Evolutionary conservation across 1,140 invertebrate genomes (phyloP), one percentile per base, ranked within the genome.

Genomic region (Dreissena rostriformis): DNA sequence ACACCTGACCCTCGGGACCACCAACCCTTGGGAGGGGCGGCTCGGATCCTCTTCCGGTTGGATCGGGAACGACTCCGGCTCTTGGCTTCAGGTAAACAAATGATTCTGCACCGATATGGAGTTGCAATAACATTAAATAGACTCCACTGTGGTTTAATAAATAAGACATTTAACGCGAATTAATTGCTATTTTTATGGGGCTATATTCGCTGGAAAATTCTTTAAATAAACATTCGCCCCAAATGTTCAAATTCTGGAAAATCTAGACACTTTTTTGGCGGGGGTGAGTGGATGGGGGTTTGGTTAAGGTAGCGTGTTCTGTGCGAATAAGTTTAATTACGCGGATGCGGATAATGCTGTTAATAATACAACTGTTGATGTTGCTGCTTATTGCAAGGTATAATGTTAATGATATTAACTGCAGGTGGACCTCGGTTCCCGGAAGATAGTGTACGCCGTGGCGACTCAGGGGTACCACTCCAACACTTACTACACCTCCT

Each of bases 401-500:
- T 28, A 71, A n/a, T n/a, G 22, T 7, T 0, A 24, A 39, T 39
- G 8, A 39, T 39, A 8, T 14, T 10, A 15, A 14, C 19, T 26
- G 67, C 67, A 88, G 87, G 71, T 88, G 19, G 87, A 86, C 66
- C 76, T 88, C 10, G 87, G 84, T n/a, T 65, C 77, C 6, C 55
- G 52, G 8, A 52, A 71, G 19, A 22, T 55, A 0, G 82, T 86
- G 29, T 84, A 75, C 61, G 75, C 78, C 8, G 72, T 88, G 22
- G 85, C 87, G 1, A 82, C 75, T 52, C 87, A 88, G 39, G 82
- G 87, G 10, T 86, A 82, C 57, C 66, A 74, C 1, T 84, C 82
- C 6, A 77, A 81, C 0, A 67, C 81, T n/a, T 88, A 82, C 63
- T 86, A 88, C 26, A 88, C 82, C 0, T 71, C 80, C 0, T 55